Percentiles rank a stretch among this genome's conserved stretches.
phyloP scores from a whole-genome alignment of 2,888 invertebrate species.

The Arctia plantaginis region DNA sequence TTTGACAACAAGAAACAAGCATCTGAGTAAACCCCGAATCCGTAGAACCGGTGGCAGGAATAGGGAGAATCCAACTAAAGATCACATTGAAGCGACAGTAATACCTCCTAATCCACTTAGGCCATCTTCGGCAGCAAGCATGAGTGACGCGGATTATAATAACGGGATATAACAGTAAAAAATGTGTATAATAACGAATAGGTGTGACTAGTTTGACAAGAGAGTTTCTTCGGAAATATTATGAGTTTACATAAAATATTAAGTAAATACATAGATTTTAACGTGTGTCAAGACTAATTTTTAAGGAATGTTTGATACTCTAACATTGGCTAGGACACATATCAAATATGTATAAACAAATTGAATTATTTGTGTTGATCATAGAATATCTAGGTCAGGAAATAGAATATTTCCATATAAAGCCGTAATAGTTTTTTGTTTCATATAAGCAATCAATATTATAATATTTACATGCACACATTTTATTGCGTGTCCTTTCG shows the following conservation, averaged over 20 bases:
- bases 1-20: slow-evolving; percentile 34
- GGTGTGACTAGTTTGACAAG: slow-evolving; percentile 31
- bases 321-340: background rate
- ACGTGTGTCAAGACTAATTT: background rate
- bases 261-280: background rate
- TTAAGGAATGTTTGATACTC: background rate
- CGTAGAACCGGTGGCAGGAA: slow-evolving; percentile 53
- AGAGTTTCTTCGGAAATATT: background rate
- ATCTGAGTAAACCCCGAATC: slow-evolving; percentile 46
- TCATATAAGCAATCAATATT: too few species aligned
- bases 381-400: background rate
- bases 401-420: background rate
- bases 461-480: too few species aligned
- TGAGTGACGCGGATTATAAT: slow-evolving; percentile 78
- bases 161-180: slow-evolving; percentile 41
- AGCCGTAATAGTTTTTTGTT: background rate
- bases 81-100: slow-evolving; percentile 77
- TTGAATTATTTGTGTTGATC: too few species aligned
- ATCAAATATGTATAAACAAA: too few species aligned
- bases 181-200: slow-evolving; percentile 32
- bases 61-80: slow-evolving; percentile 49
- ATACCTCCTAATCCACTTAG: slow-evolving; percentile 80
- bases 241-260: background rate
- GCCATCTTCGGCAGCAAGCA: slow-evolving; percentile 73
- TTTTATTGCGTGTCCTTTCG: too few species aligned